Evolutionary conservation across 1,140 invertebrate genomes (phyloP).

Genomic region (Copidosoma floridanum): DNA sequence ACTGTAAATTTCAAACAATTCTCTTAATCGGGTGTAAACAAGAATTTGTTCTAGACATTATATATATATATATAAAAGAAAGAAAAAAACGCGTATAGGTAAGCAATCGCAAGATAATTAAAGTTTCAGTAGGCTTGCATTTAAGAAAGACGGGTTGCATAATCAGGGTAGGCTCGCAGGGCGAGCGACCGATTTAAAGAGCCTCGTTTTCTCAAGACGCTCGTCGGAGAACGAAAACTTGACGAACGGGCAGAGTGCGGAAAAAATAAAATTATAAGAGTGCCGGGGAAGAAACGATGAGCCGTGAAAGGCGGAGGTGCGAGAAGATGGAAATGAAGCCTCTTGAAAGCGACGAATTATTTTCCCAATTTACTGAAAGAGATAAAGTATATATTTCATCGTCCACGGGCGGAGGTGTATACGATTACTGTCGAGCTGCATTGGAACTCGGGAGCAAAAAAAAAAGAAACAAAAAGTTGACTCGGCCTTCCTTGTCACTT

Average conservation of each 20-base stretch:
- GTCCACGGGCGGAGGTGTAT: slow-evolving; percentile 45
- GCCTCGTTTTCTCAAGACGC: too few species aligned
- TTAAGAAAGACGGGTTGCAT: neutral
- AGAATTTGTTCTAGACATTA: too few species aligned
- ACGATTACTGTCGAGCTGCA: slow-evolving; percentile 46
- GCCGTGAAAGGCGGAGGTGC: neutral
- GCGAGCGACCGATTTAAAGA: neutral
- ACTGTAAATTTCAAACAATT: too few species aligned
- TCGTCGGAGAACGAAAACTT: neutral
- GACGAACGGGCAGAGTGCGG: neutral
- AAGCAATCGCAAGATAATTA: too few species aligned
- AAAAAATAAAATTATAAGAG: too few species aligned
- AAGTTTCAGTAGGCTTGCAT: neutral
- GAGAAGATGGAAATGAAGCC: too few species aligned
- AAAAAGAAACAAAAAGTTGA: too few species aligned
- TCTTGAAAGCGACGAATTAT: slow-evolving; percentile 46
- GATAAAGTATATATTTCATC: slow-evolving; percentile 38
- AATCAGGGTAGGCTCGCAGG: neutral
- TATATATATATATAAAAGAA: too few species aligned
- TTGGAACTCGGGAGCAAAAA: slow-evolving; percentile 49
- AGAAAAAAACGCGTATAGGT: too few species aligned
- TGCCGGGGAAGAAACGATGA: neutral
- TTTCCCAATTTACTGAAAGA: slow-evolving; percentile 43
- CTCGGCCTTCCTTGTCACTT: too few species aligned
- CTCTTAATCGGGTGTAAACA: too few species aligned